Evolutionary conservation across 2,113 vertebrate genomes (phyloP).

Genomic region (Solea senegalensis): DNA sequence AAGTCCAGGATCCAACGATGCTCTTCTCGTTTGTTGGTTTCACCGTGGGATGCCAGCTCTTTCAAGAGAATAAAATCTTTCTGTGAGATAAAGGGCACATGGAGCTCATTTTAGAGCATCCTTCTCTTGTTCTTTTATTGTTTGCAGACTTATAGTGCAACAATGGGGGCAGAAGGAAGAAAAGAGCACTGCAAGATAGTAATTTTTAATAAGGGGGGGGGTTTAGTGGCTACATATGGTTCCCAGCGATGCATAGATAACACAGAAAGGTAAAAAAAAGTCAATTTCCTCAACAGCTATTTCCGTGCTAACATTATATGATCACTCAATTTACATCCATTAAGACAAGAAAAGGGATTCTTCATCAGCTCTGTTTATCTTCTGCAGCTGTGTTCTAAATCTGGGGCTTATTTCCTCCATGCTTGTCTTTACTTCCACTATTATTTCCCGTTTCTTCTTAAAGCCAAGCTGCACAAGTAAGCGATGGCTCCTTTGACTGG

Average conservation of each 20-base stretch:
- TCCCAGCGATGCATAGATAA: conserved; percentile 29
- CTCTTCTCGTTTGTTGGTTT: conserved; percentile 53
- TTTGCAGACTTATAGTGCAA: conserved; percentile 34
- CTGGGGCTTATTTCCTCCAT: conserved; percentile 52
- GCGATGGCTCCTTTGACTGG: conserved; percentile 55
- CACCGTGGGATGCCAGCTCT: conserved; percentile 43
- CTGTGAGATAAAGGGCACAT: conserved; percentile 49
- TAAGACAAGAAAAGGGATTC: conserved; percentile 44
- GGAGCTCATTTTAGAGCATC: conserved; percentile 53
- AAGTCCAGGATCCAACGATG: conserved; percentile 36
- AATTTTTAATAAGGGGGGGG: conserved; percentile 48
- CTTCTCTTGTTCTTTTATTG: conserved; percentile 53
- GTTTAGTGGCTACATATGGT: conserved; percentile 27
- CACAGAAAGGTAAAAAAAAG: conserved; percentile 32
- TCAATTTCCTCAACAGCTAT: conserved; percentile 27
- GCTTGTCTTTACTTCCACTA: conserved; percentile 41
- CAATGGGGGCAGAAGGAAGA: conserved; percentile 27
- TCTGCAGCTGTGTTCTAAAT: conserved; percentile 32
- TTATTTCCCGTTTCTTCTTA: conserved; percentile 59
- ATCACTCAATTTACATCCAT: conserved; percentile 46
- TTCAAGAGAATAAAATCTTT: conserved; percentile 58
- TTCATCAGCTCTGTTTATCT: conserved; percentile 55
- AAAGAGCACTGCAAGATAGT: conserved; percentile 26
- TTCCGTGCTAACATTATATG: conserved; percentile 8
- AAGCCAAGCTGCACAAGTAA: conserved; percentile 60